Evolutionary conservation across 2,113 vertebrate species (phyloP), one percentile per base, ranked within the genome.

Genomic region (Bambusicola thoracicus): DNA sequence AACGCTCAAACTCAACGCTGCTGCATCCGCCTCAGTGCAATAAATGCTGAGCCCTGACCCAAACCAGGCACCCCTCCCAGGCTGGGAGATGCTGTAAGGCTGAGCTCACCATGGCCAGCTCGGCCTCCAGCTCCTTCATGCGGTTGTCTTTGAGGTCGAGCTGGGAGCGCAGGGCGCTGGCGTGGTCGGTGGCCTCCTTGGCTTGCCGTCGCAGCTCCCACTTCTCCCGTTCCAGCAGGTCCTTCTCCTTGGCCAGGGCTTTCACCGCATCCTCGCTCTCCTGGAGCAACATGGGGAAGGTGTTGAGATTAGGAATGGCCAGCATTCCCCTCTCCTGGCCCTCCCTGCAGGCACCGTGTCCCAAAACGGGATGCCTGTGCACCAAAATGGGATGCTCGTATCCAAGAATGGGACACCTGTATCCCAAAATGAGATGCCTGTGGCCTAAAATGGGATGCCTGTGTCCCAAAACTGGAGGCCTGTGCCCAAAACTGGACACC

Each of bases 61-160:
- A 32, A n/a, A n/a, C 32, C 30, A n/a, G 30, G 55, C 55, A 56
- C 3, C 32, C 18, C 11, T 8, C 20, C 21, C 32, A 34, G 56
- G 56, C 56, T 21, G 32, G 56, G 32, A 58, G 21, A 20, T 11
- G 20, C 19, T 8, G 19, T 8, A 25, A 36, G 59, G 29, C 36
- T 32, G 34, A 18, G 48, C 99, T 99, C 96, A 99, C 99, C 99
- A 99, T 99, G 94, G 99, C 98, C 94, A 99, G 97, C 96, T 99
- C 99, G 0, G 99, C 99, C 95, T 99, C 99, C 97, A 99, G 98
- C 97, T 99, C 99, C 98, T 99, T 99, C 98, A 99, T 99, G 78
- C 99, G 98, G 98, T 99, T 99, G 97, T 99, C 99, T 91, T 99
- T 99, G 90, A 99, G 98, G 97, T 99, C 99, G 22, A 99, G 98